Evolutionary conservation across 2,888 invertebrate genomes (phyloP).

Genomic region (Ectropis crepuscularia): DNA sequence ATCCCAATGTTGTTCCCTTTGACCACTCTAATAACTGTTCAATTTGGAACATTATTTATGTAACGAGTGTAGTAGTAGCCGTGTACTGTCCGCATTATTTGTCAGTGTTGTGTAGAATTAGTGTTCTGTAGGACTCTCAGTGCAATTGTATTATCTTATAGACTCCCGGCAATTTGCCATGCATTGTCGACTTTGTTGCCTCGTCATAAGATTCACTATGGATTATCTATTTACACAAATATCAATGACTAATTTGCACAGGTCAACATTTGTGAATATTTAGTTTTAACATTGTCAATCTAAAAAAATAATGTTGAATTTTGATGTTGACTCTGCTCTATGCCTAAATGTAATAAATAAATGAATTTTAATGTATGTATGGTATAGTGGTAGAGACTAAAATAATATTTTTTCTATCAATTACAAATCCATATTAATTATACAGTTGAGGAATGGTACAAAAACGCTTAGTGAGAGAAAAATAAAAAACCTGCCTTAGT

Average conservation of each 20-base stretch:
- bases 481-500: slow-evolving; percentile 34
- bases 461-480: slow-evolving; percentile 36
- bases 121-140: slow-evolving; percentile 32
- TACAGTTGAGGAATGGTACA: slow-evolving; percentile 71
- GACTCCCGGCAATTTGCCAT: slow-evolving; percentile 14
- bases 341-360: slow-evolving; percentile 60
- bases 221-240: slow-evolving; percentile 11
- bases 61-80: too few relatives aligned
- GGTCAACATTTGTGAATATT: slow-evolving; percentile 50
- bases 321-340: slow-evolving; percentile 58
- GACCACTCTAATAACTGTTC: too few relatives aligned
- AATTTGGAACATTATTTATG: too few relatives aligned
- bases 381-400: slow-evolving; percentile 45
- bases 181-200: slow-evolving; percentile 22
- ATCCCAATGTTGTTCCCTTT: too few relatives aligned
- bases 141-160: slow-evolving; percentile 49
- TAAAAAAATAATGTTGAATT: slow-evolving; percentile 5
- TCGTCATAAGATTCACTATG: slow-evolving; percentile 24
- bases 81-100: not conserved
- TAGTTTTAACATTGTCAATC: slow-evolving; percentile 48
- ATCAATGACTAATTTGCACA: slow-evolving; percentile 18
- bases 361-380: slow-evolving; percentile 59
- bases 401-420: slow-evolving; percentile 70
- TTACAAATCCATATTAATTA: slow-evolving; percentile 58
- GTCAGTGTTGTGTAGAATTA: slow-evolving; percentile 13